Conservation (phyloP, 2,888 invertebrate genomes). For the Eubasilissa splendida region DNA sequence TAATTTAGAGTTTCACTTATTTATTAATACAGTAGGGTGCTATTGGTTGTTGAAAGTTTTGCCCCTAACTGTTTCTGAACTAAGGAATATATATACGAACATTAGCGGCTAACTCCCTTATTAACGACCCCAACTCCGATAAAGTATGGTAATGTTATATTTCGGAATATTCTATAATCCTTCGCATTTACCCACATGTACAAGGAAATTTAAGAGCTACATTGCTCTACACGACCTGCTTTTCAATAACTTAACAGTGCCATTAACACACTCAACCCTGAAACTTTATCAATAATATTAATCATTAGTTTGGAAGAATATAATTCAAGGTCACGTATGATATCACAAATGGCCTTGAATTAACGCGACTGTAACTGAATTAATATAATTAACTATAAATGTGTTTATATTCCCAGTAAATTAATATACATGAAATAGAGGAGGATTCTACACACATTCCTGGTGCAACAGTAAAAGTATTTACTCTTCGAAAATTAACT, state of each 20-base stretch:
- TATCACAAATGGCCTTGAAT: too few species aligned
- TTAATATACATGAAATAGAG: too few species aligned
- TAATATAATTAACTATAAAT: too few species aligned
- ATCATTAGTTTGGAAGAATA: too few species aligned
- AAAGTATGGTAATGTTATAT: conserved; percentile 24
- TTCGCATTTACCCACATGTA: conserved; percentile 2
- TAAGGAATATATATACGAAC: conserved; percentile 4
- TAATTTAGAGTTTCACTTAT: conserved; percentile 12
- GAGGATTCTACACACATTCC: too few species aligned
- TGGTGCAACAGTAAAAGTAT: too few species aligned
- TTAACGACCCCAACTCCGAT: conserved; percentile 20
- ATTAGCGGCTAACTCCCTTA: conserved; percentile 28
- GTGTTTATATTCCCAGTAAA: too few species aligned
- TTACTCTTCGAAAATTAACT: too few species aligned
- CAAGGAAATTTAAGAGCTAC: not conserved
- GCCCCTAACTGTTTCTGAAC: conserved; percentile 2
- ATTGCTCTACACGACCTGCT: not conserved
- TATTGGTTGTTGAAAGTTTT: conserved; percentile 13
- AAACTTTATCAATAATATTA: too few species aligned
- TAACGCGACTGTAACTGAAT: too few species aligned
- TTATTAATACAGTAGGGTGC: conserved; percentile 3
- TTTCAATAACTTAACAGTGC: not conserved
- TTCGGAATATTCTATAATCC: conserved; percentile 23
- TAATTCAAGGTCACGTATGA: too few species aligned
- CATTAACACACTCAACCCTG: too few species aligned